Conservation (phyloP, 2,797 vertebrate genomes). For the Pagetopsis macropterus region DNA sequence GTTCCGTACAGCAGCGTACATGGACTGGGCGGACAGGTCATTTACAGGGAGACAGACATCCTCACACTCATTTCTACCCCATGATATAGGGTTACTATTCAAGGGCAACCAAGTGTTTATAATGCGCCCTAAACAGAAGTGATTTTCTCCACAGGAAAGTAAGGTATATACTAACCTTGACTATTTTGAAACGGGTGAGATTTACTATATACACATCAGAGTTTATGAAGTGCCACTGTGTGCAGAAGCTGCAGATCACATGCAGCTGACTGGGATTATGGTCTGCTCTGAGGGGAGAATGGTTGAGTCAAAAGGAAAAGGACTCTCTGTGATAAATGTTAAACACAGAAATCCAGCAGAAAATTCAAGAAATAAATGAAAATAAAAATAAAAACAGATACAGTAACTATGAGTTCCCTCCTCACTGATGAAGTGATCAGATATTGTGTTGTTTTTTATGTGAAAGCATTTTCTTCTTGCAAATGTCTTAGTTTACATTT, state of each 20-base stretch:
- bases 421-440: constrained; percentile 51
- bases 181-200: constrained; percentile 42
- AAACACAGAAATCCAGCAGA: constrained; percentile 33
- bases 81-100: constrained; percentile 64
- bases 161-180: constrained; percentile 47
- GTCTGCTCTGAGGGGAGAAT: constrained; percentile 37
- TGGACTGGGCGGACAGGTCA: constrained; percentile 62
- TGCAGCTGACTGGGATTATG: constrained; percentile 22
- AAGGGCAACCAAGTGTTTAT: constrained; percentile 64
- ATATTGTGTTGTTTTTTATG: constrained; percentile 71
- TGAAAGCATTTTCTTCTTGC: constrained; percentile 66
- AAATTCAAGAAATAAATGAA: constrained; percentile 73
- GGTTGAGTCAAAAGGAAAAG: constrained; percentile 12
- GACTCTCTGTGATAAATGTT: constrained; percentile 19
- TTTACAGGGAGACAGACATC: constrained; percentile 62
- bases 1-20: constrained; percentile 44
- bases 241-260: constrained; percentile 39
- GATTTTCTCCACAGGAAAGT: constrained; percentile 49
- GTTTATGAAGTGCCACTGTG: constrained; percentile 39
- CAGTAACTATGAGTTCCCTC: constrained; percentile 41
- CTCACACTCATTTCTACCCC: constrained; percentile 56
- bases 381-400: constrained; percentile 19
- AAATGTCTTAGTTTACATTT: constrained; percentile 72
- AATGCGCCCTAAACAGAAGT: constrained; percentile 49
- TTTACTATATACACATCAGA: constrained; percentile 39